Conservation (phyloP, 2,888 invertebrate species). For the Chelonus formosanus region DNA sequence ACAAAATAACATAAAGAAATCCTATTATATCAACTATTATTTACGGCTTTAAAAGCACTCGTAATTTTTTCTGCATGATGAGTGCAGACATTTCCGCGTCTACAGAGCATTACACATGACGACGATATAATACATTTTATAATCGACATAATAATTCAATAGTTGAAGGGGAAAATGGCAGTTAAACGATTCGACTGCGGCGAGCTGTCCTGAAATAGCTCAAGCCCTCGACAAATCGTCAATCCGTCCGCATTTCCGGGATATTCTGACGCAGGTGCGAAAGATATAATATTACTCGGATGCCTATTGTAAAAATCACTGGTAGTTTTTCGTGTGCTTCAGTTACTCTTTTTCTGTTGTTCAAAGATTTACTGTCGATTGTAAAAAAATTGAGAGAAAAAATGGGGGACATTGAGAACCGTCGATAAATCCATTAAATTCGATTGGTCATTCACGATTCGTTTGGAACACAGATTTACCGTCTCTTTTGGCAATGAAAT, state of each 20-base stretch:
- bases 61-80: no score
- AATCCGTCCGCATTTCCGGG: conserved; percentile 32
- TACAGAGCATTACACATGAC: no score
- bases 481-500: conserved; percentile 41
- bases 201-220: conserved; percentile 10
- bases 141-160: no score
- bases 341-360: conserved; percentile 2
- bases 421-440: conserved; percentile 40
- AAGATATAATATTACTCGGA: conserved; percentile 26
- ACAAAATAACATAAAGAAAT: no score
- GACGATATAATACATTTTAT: no score
- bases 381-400: conserved; percentile 7
- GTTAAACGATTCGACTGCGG: conserved; percentile 29
- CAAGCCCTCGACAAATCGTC: conserved; percentile 29
- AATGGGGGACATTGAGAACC: not conserved
- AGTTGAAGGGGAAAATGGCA: conserved; percentile 9
- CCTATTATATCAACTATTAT: no score
- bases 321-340: not conserved
- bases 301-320: conserved; percentile 4
- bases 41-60: no score
- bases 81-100: no score
- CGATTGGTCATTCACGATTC: conserved; percentile 44
- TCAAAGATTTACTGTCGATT: conserved; percentile 4
- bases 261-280: conserved; percentile 30
- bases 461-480: conserved; percentile 41